phyloP scores from a whole-genome alignment of 2,888 invertebrate species.

The Steinernema hermaphroditum region DNA sequence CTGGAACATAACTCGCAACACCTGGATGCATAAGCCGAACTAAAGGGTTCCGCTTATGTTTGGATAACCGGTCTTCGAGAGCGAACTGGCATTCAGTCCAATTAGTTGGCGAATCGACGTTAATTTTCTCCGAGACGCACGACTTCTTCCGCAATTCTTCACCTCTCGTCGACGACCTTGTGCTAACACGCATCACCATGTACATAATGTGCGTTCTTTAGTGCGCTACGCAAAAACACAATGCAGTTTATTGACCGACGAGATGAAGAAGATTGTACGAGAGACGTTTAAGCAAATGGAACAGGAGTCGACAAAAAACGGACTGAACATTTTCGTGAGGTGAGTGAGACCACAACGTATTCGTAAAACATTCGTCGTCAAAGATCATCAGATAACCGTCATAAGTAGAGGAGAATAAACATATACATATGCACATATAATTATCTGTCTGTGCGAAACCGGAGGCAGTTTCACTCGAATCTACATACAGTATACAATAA shows the following conservation, averaged over 20 bases:
- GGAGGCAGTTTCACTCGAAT: neutral
- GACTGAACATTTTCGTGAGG: constrained; percentile 43
- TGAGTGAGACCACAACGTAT: constrained; percentile 26
- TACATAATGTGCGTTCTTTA: neutral
- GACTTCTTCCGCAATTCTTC: neutral
- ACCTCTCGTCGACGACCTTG: constrained; percentile 11
- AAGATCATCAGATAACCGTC: constrained; percentile 24
- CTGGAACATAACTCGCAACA: too few species aligned
- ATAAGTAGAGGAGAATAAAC: neutral
- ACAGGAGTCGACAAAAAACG: constrained; percentile 38
- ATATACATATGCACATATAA: neutral
- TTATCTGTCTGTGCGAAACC: neutral
- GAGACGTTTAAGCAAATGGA: constrained; percentile 42
- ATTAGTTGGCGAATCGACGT: neutral
- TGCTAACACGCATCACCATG: neutral
- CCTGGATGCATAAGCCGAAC: too few species aligned
- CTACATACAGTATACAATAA: neutral
- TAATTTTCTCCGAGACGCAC: constrained; percentile 11
- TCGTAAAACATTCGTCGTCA: constrained; percentile 25
- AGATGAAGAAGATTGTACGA: constrained; percentile 35
- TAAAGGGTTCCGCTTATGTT: neutral
- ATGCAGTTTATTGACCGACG: constrained; percentile 21
- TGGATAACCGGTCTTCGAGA: neutral
- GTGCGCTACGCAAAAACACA: constrained; percentile 8
- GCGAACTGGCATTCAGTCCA: neutral